phyloP scores from a whole-genome alignment of 2,113 vertebrate genomes.

The Caracal caracal region DNA sequence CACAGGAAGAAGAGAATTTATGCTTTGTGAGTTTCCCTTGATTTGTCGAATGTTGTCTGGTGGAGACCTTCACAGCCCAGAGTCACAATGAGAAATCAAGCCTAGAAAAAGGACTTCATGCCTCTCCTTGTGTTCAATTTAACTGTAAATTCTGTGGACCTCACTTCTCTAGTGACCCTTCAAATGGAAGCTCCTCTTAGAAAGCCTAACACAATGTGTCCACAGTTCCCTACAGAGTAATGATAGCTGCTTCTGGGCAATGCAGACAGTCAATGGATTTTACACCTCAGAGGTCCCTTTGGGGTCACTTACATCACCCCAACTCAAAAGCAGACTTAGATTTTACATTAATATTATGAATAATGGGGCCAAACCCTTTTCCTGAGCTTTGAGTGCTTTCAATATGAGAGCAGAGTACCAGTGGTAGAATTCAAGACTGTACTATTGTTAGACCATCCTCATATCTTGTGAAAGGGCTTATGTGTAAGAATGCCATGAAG shows the following conservation, averaged over 20 bases:
- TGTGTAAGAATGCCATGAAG: not conserved
- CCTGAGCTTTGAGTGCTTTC: not conserved
- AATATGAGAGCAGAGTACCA: not conserved
- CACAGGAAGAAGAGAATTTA: not conserved
- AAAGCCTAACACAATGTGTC: not conserved
- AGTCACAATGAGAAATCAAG: not conserved
- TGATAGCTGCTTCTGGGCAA: not conserved
- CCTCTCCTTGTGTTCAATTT: not conserved
- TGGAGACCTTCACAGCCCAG: not conserved
- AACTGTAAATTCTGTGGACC: not conserved
- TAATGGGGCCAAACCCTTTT: not conserved
- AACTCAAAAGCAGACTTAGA: not conserved
- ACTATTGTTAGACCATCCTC: not conserved
- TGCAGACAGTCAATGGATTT: not conserved
- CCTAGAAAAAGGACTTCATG: not conserved
- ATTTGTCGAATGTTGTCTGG: not conserved
- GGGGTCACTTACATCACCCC: not conserved
- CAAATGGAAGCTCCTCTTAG: not conserved
- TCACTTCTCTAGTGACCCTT: not conserved
- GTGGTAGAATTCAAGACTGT: not conserved
- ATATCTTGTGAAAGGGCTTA: not conserved
- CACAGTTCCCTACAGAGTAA: not conserved
- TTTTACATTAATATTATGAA: not conserved
- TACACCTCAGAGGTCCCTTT: not conserved
- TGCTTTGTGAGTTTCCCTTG: not conserved